Evolutionary conservation across 2,797 vertebrate genomes (phyloP).

Genomic region (Aselliscus stoliczkanus): DNA sequence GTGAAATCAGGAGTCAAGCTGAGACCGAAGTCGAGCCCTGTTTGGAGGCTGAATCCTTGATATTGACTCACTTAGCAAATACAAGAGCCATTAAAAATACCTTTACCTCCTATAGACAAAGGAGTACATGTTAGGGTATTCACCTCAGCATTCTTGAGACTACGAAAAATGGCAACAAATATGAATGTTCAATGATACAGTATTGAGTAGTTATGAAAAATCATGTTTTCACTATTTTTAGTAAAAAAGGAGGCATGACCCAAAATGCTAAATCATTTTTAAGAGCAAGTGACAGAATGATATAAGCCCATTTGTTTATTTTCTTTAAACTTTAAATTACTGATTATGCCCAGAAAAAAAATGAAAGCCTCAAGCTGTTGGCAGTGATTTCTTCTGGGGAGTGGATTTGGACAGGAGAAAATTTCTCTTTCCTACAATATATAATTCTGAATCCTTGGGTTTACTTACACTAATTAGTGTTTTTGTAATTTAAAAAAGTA

Average conservation of each 20-base stretch:
- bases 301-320: conserved; percentile 30
- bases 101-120: background rate
- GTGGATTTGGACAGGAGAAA: background rate
- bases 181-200: background rate
- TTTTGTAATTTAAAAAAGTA: background rate
- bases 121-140: background rate
- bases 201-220: background rate
- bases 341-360: background rate
- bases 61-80: background rate
- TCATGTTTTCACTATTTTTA: background rate
- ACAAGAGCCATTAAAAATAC: background rate
- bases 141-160: background rate
- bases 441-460: background rate
- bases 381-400: background rate
- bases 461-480: background rate
- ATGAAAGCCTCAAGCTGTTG: background rate
- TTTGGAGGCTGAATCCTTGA: background rate
- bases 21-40: background rate
- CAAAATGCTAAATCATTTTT: conserved; percentile 27
- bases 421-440: background rate
- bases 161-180: background rate
- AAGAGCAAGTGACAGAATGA: conserved; percentile 4
- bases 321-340: conserved; percentile 50
- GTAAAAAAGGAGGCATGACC: background rate
- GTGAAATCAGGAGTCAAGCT: background rate